phyloP scores from a whole-genome alignment of 2,888 invertebrate genomes.

The Saturnia japonica region DNA sequence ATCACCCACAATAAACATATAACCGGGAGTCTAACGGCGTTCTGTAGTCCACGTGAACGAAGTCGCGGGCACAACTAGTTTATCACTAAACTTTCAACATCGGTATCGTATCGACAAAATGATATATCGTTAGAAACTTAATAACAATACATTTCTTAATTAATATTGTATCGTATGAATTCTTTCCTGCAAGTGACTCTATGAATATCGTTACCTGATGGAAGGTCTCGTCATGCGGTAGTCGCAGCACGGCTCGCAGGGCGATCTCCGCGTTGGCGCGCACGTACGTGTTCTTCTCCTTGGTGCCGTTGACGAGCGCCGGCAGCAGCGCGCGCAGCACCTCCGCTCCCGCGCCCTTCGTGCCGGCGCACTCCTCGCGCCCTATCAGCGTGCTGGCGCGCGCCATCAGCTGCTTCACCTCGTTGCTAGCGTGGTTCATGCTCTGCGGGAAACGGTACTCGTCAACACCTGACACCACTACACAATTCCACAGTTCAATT shows the following conservation, averaged over 20 bases:
- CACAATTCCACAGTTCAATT: no score
- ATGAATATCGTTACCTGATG: conserved; percentile 81
- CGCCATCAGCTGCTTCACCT: conserved; percentile 95
- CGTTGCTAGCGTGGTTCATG: conserved; percentile 96
- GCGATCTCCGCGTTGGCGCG: conserved; percentile 97
- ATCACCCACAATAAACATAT: no score
- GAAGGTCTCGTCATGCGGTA: conserved; percentile 88
- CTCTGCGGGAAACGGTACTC: conserved; percentile 72
- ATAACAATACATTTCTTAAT: no score
- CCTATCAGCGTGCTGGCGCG: conserved; percentile 90
- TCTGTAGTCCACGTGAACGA: no score
- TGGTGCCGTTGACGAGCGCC: conserved; percentile 97
- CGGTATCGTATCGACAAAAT: no score
- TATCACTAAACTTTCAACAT: no score
- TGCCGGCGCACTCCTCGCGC: conserved; percentile 65
- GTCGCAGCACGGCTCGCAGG: conserved; percentile 90
- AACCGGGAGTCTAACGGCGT: no score
- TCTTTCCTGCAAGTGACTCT: no score
- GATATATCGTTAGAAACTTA: no score
- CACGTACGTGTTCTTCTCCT: conserved; percentile 98
- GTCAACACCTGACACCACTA: no score
- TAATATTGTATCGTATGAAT: no score
- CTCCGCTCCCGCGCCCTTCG: conserved; percentile 73
- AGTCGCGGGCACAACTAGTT: no score
- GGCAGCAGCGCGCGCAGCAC: conserved; percentile 91